Conservation (phyloP, 2,797 vertebrate genomes). For the Tragopan temminckii region DNA sequence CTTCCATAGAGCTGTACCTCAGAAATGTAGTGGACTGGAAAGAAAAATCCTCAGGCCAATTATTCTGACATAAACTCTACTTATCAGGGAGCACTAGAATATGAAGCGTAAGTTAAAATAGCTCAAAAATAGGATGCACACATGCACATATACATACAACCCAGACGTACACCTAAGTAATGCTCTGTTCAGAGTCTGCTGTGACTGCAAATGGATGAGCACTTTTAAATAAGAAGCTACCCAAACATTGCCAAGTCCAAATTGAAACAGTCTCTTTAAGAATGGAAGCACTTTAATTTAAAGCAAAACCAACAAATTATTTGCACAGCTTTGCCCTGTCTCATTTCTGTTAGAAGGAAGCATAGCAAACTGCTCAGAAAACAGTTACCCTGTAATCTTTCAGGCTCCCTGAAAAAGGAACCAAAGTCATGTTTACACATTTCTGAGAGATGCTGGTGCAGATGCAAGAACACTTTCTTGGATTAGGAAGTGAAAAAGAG, state of each 20-base stretch:
- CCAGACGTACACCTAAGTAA: constrained; percentile 9
- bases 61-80: constrained; percentile 72
- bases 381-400: background rate
- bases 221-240: constrained; percentile 19
- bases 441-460: background rate
- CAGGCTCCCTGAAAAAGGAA: background rate
- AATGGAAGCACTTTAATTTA: background rate
- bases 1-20: constrained; percentile 59
- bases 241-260: background rate
- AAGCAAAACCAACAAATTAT: background rate
- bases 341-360: background rate
- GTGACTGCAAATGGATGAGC: background rate
- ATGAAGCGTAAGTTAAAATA: constrained; percentile 63
- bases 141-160: background rate
- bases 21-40: constrained; percentile 67
- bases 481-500: background rate
- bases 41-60: constrained; percentile 61
- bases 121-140: constrained; percentile 45
- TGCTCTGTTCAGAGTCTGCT: background rate
- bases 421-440: background rate
- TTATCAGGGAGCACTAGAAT: constrained; percentile 71
- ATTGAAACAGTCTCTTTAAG: background rate
- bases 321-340: background rate
- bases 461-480: background rate
- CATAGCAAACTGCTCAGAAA: background rate